Evolutionary conservation across 1,140 invertebrate species (phyloP).

Genomic region (Aphaenogaster ashmeadi): DNA sequence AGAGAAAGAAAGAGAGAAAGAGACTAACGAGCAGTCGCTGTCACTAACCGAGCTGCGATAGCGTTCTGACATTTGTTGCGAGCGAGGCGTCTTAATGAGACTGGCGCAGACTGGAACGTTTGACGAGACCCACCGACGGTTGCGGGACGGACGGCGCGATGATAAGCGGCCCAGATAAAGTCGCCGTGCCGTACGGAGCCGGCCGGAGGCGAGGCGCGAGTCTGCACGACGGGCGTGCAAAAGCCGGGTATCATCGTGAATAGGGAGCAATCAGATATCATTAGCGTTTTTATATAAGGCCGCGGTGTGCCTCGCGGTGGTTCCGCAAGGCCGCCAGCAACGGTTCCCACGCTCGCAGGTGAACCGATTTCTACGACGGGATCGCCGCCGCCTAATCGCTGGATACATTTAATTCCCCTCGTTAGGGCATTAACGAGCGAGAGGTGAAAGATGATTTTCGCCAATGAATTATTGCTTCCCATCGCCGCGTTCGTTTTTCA

Average conservation of each 20-base stretch:
- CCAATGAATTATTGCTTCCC: constrained; percentile 57
- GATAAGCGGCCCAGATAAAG: constrained; percentile 78
- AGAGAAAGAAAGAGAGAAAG: not conserved
- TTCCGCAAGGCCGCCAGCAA: constrained; percentile 78
- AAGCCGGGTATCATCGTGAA: constrained; percentile 84
- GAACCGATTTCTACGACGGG: constrained; percentile 79
- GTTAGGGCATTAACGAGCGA: constrained; percentile 64
- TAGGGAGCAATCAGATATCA: constrained; percentile 86
- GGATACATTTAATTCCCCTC: constrained; percentile 71
- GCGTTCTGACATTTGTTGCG: constrained; percentile 55
- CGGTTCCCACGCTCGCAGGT: constrained; percentile 74
- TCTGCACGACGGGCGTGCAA: constrained; percentile 75
- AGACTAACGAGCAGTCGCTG: constrained; percentile 35
- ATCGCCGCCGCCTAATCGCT: constrained; percentile 64
- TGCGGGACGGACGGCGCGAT: constrained; percentile 71
- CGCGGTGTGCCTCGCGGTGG: constrained; percentile 71
- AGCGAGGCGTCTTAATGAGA: constrained; percentile 55
- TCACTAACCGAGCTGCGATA: constrained; percentile 40
- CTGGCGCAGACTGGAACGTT: constrained; percentile 60
- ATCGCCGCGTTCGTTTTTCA: constrained; percentile 50
- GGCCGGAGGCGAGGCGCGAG: constrained; percentile 78
- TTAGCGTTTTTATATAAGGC: constrained; percentile 82
- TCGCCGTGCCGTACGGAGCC: constrained; percentile 45
- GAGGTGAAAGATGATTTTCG: constrained; percentile 64
- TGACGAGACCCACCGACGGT: constrained; percentile 69